A percentile compares a stretch with the other conserved stretches of the same genome.
phyloP scores from a whole-genome alignment of 2,797 vertebrate species.

The Halcyon chelicuti region DNA sequence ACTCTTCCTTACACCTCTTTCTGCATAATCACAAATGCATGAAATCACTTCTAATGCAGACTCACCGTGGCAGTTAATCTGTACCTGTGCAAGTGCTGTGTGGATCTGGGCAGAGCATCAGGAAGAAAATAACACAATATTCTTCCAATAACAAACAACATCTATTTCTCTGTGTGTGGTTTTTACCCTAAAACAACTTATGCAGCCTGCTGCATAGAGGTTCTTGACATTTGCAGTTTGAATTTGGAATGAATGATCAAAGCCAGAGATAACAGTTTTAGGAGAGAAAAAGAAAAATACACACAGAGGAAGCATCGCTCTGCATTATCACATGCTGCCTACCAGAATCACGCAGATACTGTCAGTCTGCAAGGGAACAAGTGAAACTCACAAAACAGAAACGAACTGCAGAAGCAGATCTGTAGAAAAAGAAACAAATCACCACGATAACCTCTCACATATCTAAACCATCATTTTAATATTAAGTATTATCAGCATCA shows the following conservation, averaged over 20 bases:
- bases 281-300: neutral
- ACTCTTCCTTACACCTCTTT: slow-evolving; percentile 35
- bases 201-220: neutral
- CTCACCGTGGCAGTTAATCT: slow-evolving; percentile 18
- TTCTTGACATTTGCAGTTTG: neutral
- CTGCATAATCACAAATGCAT: slow-evolving; percentile 1
- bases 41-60: neutral
- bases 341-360: neutral
- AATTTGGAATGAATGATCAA: slow-evolving; percentile 13
- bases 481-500: neutral
- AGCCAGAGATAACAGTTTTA: neutral
- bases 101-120: neutral
- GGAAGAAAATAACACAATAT: neutral
- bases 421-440: neutral
- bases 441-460: neutral
- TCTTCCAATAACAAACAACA: neutral
- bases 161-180: neutral
- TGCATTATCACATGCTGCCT: neutral
- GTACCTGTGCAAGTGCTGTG: slow-evolving; percentile 33
- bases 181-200: neutral
- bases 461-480: neutral
- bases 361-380: neutral
- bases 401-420: neutral
- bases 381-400: neutral
- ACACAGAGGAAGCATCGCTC: neutral